These are phyloP conservation scores for Pandemis corylana DNA, from an alignment of 2,888 invertebrate species.

Conservation along the genomic window DNA sequence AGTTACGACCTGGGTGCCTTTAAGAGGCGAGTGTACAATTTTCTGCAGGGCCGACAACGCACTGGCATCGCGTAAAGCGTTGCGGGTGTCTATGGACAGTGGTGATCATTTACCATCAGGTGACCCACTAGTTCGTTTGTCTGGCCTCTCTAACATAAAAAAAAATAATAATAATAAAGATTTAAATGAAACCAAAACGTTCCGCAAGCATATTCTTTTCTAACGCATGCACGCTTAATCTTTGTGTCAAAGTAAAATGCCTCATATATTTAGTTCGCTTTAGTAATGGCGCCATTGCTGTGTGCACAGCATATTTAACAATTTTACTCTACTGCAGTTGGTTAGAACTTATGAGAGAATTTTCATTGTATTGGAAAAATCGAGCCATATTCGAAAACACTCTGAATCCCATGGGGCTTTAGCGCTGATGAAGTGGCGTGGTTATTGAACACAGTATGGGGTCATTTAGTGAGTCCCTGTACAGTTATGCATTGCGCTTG, in stretches of 20 bases:
- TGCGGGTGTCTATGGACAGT: no score
- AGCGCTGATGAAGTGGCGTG: conserved; percentile 15
- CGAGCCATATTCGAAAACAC: conserved; percentile 13
- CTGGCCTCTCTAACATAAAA: no score
- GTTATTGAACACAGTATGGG: conserved; percentile 18
- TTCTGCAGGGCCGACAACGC: no score
- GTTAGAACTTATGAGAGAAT: conserved; percentile 46
- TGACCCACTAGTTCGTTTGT: no score
- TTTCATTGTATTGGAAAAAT: conserved; percentile 46
- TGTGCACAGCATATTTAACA: conserved; percentile 46
- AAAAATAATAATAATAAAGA: no score
- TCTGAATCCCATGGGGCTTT: conserved; percentile 29
- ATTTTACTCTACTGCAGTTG: conserved; percentile 44
- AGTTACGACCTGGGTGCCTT: no score
- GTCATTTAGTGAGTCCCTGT: conserved; percentile 7
- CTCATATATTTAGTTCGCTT: conserved; percentile 27
- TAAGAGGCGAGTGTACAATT: no score
- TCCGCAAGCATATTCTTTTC: background rate
- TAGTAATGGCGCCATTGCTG: conserved; percentile 8
- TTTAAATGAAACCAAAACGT: background rate
- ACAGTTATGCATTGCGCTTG: background rate
- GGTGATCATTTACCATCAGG: no score
- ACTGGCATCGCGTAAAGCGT: no score
- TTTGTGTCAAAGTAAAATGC: conserved; percentile 13
- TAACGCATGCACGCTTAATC: background rate